phyloP scores from a whole-genome alignment of 2,888 invertebrate genomes.

The Seira sanloemensis region DNA sequence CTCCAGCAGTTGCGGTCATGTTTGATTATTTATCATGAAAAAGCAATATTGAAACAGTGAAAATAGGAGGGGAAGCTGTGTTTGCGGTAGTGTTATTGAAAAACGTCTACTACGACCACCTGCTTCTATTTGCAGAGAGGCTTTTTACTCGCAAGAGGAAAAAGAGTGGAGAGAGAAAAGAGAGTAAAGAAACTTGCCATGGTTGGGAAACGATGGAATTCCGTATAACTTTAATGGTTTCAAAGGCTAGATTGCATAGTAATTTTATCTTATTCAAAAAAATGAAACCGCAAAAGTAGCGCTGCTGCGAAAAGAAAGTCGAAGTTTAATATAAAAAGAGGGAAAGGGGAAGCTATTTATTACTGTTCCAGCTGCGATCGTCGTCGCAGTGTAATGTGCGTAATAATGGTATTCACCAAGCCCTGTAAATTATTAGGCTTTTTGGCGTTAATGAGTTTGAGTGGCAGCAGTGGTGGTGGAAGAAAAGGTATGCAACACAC shows the following conservation, averaged over 20 bases:
- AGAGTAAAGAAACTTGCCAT: too few species aligned
- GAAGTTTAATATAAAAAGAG: background rate
- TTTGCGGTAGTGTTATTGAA: slow-evolving; percentile 6
- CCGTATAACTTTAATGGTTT: background rate
- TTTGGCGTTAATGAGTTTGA: slow-evolving; percentile 35
- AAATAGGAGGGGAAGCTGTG: background rate
- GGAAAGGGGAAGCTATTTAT: slow-evolving; percentile 36
- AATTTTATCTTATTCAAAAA: background rate
- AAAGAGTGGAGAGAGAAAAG: too few species aligned
- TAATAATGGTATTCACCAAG: slow-evolving; percentile 51
- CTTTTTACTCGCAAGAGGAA: background rate
- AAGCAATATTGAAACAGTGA: slow-evolving; percentile 10
- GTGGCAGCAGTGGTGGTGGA: background rate
- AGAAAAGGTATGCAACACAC: background rate
- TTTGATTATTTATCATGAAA: slow-evolving; percentile 53
- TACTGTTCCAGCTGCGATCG: slow-evolving; percentile 48
- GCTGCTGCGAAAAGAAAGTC: background rate
- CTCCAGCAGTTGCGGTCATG: slow-evolving; percentile 26
- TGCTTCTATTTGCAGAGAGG: slow-evolving; percentile 1
- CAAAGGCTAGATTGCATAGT: background rate
- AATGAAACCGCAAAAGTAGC: slow-evolving; percentile 6
- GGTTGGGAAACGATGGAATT: background rate
- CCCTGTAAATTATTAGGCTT: slow-evolving; percentile 43
- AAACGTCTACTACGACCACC: slow-evolving; percentile 13
- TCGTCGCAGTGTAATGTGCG: slow-evolving; percentile 39